Conservation (phyloP, 2,113 vertebrate species). For the Cathartes aura region DNA sequence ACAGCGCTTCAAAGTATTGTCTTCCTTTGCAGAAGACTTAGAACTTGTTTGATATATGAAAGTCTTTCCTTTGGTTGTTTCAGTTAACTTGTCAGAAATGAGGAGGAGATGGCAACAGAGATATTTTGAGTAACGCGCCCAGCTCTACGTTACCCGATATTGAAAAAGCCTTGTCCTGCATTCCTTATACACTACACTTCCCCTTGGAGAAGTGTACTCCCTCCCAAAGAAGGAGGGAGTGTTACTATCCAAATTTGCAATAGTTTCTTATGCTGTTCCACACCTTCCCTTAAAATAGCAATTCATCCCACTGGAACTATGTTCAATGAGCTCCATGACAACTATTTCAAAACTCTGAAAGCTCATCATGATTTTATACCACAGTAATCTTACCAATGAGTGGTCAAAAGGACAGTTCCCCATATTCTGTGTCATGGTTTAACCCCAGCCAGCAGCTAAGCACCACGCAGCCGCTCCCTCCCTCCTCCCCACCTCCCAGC, state of each 20-base stretch:
- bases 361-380: background rate
- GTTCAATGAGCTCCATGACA: background rate
- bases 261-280: background rate
- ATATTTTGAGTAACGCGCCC: background rate
- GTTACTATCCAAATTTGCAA: background rate
- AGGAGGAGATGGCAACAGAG: background rate
- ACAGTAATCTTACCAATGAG: background rate
- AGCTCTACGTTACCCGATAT: accelerated
- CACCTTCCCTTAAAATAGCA: background rate
- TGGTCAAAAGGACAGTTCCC: background rate
- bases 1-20: background rate
- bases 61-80: background rate
- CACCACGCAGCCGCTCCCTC: no score
- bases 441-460: no score
- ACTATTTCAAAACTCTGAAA: background rate
- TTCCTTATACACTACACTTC: background rate
- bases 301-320: background rate
- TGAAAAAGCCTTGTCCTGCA: background rate
- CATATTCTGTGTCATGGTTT: no score
- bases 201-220: background rate
- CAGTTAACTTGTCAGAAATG: background rate
- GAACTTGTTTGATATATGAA: background rate
- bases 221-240: background rate
- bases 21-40: background rate
- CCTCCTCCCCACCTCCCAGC: no score